Evolutionary conservation across 2,797 vertebrate genomes (phyloP).

Genomic region (Tauraco hartlaubi): DNA sequence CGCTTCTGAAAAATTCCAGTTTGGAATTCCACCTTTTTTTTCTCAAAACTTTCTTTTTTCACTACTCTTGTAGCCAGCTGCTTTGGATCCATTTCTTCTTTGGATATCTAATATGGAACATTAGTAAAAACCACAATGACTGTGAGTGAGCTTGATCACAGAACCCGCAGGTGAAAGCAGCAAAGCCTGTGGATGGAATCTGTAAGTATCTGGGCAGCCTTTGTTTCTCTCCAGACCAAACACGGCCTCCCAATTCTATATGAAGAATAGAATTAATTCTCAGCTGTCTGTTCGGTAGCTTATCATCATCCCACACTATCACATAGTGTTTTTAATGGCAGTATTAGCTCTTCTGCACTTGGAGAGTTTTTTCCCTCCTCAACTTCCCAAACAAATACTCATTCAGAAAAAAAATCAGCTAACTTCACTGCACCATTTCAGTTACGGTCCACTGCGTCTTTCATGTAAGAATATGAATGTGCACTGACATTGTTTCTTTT

Average conservation of each 20-base stretch:
- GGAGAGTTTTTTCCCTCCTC: background rate
- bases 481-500: background rate
- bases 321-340: background rate
- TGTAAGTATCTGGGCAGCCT: background rate
- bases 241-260: background rate
- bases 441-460: background rate
- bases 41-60: slow-evolving; percentile 57
- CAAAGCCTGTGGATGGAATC: background rate
- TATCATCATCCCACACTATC: background rate
- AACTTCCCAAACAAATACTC: background rate
- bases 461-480: background rate
- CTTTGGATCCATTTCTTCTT: slow-evolving; percentile 51
- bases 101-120: slow-evolving; percentile 48
- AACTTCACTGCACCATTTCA: background rate
- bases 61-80: slow-evolving; percentile 35
- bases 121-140: background rate
- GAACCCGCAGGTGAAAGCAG: background rate
- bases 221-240: background rate
- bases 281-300: background rate
- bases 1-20: slow-evolving; percentile 67
- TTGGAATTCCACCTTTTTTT: slow-evolving; percentile 30
- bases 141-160: background rate
- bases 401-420: background rate
- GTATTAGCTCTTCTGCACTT: background rate
- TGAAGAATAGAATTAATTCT: background rate